Evolutionary conservation across 2,113 vertebrate genomes (phyloP).

Genomic region (Casuarius casuarius): DNA sequence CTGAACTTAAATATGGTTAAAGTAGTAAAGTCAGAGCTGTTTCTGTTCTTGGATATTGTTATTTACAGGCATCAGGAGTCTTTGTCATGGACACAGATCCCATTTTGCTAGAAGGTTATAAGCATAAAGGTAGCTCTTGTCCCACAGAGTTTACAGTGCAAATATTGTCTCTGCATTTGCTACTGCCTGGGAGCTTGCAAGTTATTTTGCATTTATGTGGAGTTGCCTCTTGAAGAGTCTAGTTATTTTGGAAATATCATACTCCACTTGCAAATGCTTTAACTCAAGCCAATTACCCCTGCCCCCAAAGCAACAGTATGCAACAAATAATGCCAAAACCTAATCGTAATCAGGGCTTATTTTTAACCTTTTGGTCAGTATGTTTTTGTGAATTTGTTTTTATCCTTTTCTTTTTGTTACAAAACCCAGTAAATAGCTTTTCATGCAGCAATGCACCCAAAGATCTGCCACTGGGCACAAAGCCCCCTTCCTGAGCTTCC

Average conservation of each 20-base stretch:
- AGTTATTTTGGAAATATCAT: background rate
- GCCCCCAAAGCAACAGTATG: background rate
- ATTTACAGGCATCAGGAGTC: background rate
- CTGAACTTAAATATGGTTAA: background rate
- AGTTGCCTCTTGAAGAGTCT: background rate
- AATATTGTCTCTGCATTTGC: background rate
- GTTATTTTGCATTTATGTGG: background rate
- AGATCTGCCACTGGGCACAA: background rate
- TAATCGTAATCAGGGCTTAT: background rate
- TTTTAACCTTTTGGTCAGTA: background rate
- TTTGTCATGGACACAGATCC: background rate
- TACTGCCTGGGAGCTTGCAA: background rate
- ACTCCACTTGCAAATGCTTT: accelerated
- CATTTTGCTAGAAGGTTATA: background rate
- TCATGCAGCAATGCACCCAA: accelerated
- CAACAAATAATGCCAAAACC: background rate
- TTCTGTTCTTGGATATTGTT: background rate
- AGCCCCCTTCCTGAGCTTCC: background rate
- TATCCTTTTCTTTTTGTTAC: background rate
- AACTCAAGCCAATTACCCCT: accelerated
- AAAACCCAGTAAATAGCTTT: background rate
- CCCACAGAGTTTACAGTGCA: background rate
- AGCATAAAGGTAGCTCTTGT: background rate
- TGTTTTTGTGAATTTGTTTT: background rate
- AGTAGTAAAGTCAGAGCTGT: background rate